Evolutionary conservation across 2,797 vertebrate species (phyloP), one percentile per base, ranked within the genome.

Genomic region (Anomalospiza imberbis): DNA sequence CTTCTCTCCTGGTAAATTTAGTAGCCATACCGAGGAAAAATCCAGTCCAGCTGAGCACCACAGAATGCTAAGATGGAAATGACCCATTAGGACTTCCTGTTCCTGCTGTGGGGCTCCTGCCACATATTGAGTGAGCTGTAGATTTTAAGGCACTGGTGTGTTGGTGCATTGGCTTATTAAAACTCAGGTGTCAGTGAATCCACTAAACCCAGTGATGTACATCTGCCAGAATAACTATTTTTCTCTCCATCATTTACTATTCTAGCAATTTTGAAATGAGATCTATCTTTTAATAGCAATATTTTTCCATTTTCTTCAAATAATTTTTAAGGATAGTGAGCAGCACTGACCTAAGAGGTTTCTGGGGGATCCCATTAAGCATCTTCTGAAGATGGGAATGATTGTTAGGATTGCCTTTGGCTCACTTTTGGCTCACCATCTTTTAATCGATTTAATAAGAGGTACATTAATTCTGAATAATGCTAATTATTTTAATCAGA

Each of bases 401-500:
- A 86, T 91, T 94, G 65, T 89, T 87, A 95, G 77, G 61, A 87
- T 82, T 95, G 90, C 91, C 71, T 92, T 92, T 94, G 78, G 78
- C 55, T 70, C 2, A 0, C 55, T 88, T 50, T 79, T 93, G 90
- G 88, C 86, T 92, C 72, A 85, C 85, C 61, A 87, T 75, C 67
- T 94, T 93, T 95, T 94, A 91, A 89, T 79, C 3, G 19, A 87
- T 90, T 93, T 93, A 93, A 73, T 95, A 90, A 51, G 81, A 90
- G 53, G 53, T 93, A 70, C 83, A 77, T 94, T 95, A 50, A 76
- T 96, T 91, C 75, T 92, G 53, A 71, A 70, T 89, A 89, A 65
- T 57, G 55, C 80, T 91, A 93, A 91, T 95, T 93, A 88, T 95
- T 96, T 95, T 94, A 90, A 89, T 94, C 77, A 86, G 65, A 83